Conservation (phyloP, 2,888 invertebrate species). For the Thalpophila matura region DNA sequence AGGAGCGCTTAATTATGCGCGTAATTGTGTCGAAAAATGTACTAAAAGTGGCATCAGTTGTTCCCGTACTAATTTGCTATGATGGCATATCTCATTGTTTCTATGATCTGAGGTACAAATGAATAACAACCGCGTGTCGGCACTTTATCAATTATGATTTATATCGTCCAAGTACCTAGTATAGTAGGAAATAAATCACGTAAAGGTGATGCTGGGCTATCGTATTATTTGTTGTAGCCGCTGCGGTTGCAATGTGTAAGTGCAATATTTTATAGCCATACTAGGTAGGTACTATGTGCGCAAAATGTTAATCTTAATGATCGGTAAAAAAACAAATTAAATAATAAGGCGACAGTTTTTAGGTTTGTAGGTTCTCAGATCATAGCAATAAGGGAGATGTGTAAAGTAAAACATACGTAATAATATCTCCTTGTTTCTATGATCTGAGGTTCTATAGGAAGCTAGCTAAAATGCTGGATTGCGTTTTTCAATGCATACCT, state of each 20-base stretch:
- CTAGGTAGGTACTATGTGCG: background rate
- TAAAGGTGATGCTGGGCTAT: slow-evolving; percentile 44
- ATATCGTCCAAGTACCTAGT: slow-evolving; percentile 33
- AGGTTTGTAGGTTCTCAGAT: too few species aligned
- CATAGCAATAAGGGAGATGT: too few species aligned
- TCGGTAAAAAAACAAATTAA: slow-evolving; percentile 16
- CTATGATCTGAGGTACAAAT: slow-evolving; percentile 17
- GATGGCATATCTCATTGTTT: too few species aligned
- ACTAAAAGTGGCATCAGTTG: too few species aligned
- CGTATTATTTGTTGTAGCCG: slow-evolving; percentile 43
- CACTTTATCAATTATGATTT: slow-evolving; percentile 53
- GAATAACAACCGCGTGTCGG: slow-evolving; percentile 48
- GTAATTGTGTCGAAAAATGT: too few species aligned
- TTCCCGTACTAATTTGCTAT: too few species aligned
- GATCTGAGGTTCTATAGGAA: too few species aligned
- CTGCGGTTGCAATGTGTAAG: slow-evolving; percentile 4
- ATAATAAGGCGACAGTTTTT: too few species aligned
- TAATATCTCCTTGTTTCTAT: too few species aligned
- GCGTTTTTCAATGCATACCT: background rate
- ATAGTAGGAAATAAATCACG: slow-evolving; percentile 45
- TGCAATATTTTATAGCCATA: slow-evolving; percentile 9
- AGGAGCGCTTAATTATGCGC: too few species aligned
- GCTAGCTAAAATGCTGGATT: too few species aligned
- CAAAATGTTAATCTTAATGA: background rate
- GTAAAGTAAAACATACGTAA: too few species aligned